A percentile compares a stretch with the other conserved stretches of the same genome.
Evolutionary conservation across 2,113 vertebrate genomes (phyloP).

Genomic region (Sinocyclocheilus anophthalmus): DNA sequence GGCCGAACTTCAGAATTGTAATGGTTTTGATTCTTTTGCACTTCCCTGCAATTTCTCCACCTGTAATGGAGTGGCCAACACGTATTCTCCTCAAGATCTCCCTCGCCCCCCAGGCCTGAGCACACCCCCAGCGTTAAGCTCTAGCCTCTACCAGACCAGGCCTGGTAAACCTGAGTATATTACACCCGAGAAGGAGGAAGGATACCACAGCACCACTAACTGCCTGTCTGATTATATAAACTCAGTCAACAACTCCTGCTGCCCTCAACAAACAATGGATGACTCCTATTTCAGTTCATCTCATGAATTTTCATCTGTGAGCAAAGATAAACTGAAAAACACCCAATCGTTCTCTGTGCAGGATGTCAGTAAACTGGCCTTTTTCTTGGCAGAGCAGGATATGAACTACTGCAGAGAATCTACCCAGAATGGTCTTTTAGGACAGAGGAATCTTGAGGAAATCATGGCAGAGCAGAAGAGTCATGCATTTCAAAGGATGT

Average conservation of each 20-base stretch:
- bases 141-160: slow-evolving; percentile 52
- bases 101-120: slow-evolving; percentile 65
- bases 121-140: slow-evolving; percentile 44
- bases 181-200: not conserved
- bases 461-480: slow-evolving; percentile 62
- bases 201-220: slow-evolving; percentile 45
- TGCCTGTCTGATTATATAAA: slow-evolving; percentile 54
- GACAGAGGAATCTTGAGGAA: slow-evolving; percentile 60
- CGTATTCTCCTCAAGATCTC: slow-evolving; percentile 54
- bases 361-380: slow-evolving; percentile 64
- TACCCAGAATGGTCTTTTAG: slow-evolving; percentile 57
- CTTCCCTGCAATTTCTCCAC: slow-evolving; percentile 60
- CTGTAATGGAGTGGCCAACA: slow-evolving; percentile 59
- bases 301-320: slow-evolving; percentile 51
- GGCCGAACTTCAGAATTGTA: slow-evolving; percentile 55
- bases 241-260: slow-evolving; percentile 39
- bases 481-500: slow-evolving; percentile 57
- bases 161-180: slow-evolving; percentile 48
- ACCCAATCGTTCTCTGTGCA: slow-evolving; percentile 55
- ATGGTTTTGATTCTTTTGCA: slow-evolving; percentile 56
- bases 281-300: slow-evolving; percentile 54
- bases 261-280: slow-evolving; percentile 53
- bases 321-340: slow-evolving; percentile 41
- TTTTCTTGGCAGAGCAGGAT: slow-evolving; percentile 59
- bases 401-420: slow-evolving; percentile 41